Evolutionary conservation across 2,888 invertebrate species (phyloP), one percentile per base, ranked within the genome.

Genomic region (Allolobophora icterica): DNA sequence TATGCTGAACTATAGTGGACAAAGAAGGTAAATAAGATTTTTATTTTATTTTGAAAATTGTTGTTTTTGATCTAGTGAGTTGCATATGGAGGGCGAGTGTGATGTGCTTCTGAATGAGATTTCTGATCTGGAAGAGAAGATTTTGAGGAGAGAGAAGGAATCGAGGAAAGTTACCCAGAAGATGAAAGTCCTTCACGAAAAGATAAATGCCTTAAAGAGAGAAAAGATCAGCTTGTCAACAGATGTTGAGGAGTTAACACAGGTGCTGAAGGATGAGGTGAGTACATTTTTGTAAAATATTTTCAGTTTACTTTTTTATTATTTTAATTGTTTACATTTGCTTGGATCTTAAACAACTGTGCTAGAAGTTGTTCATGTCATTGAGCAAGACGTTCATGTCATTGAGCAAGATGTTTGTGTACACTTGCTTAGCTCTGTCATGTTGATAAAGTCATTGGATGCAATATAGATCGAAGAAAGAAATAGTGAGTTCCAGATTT

Each of bases 11-110:
- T n/a, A n/a, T n/a, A n/a, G n/a, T n/a, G n/a, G n/a, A n/a, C n/a
- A n/a, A n/a, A n/a, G n/a, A n/a, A n/a, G n/a, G n/a, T n/a, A n/a
- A n/a, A n/a, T n/a, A n/a, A 58, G 30, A 24, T 58, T 30, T 45
- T 45, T 45, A 45, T 45, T 45, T 45, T 17, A 2, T 35, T 21
- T 35, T 3, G 8, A 30, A 89, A 90, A 30, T 34, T 35, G 5
- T 45, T 33, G 17, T 21, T 89, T 30, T 1, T 89, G 33, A 42
- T 90, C 93, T 5, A 91, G 83, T 24, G 87, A 87, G 11, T 92
- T 93, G 91, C 92, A 93, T 90, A 45, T 90, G n/a, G 91, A 92
- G 84, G 92, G 92, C 58, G 92, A 84, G 45, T 92, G 92, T 6
- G 91, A 92, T 38, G 92, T 92, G 24, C 90, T 91, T 19, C 90